These are phyloP conservation scores for Torymus auratus DNA, from an alignment of 2,888 invertebrate species.

Conservation along the genomic window DNA sequence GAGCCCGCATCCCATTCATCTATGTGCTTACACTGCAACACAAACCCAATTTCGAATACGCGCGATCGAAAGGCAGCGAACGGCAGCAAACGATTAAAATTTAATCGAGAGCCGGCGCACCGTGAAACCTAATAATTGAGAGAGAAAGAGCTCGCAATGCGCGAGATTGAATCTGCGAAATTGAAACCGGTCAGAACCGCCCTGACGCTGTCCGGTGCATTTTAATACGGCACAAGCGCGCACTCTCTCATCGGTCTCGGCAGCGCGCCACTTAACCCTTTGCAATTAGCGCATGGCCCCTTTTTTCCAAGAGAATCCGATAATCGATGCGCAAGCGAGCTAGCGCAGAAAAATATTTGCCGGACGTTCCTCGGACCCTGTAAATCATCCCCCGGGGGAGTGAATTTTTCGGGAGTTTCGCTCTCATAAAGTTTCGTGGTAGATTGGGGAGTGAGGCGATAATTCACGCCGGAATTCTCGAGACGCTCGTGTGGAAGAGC, in stretches of 20 bases:
- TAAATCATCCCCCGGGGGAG: constrained; percentile 11
- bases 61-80: neutral
- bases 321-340: constrained; percentile 8
- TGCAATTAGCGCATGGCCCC: constrained; percentile 2
- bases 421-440: neutral
- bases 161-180: constrained; percentile 34
- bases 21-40: too few relatives aligned
- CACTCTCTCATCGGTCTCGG: neutral
- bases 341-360: constrained; percentile 13
- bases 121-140: constrained; percentile 27
- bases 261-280: constrained; percentile 4
- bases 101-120: constrained; percentile 9
- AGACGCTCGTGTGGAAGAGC: too few relatives aligned
- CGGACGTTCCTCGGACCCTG: neutral
- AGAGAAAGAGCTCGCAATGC: neutral
- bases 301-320: neutral
- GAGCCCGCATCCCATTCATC: too few relatives aligned
- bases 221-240: constrained; percentile 21
- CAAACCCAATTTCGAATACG: too few relatives aligned
- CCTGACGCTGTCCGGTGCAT: neutral
- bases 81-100: neutral
- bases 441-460: neutral
- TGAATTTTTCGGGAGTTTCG: constrained; percentile 9
- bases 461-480: neutral
- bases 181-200: constrained; percentile 42